Base-by-base conservation (phyloP, 2,888 invertebrate species). In the Petrolisthes cinctipes region DNA sequence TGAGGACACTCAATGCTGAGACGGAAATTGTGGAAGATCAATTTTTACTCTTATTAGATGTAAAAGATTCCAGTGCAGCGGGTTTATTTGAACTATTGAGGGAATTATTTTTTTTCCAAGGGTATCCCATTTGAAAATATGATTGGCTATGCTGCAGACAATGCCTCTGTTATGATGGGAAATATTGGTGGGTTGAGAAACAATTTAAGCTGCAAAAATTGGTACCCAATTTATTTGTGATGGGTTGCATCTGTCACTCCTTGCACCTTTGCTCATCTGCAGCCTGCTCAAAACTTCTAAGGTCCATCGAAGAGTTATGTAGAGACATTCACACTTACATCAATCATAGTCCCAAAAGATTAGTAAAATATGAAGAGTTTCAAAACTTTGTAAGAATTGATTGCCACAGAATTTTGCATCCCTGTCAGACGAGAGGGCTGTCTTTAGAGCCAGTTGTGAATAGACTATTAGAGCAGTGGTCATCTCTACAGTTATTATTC, bases 81-180 rank as follows among this genome's bases (percentile, higher is more conserved):
- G 79, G 79, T 14, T 79, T 79, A 79, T 79, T 54, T 56, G 53
- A 79, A 17, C 79, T 79, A 54, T 4, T 79, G n/a, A 79, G n/a
- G 51, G 9, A 79, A 14, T 53, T 79, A n/a, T 54, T 79, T 79
- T 79, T 51, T 54, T 7, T 14, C 79, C 6, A 53, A 79, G n/a
- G 54, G 54, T 79, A 79, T 75, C 56, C 79, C 56, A 54, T 79
- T 79, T 11, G 23, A 51, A 79, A 79, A 79, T 53, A 79, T 79
- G 79, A n/a, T 53, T 6, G 79, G 79, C n/a, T 79, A 54, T 79
- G 79, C 79, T 79, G 56, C 56, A 17, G 79, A 56, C n/a, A 79
- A 79, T 79, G 79, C 79, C 6, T 79, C 79, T 37, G 79, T 53
- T 54, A 79, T 79, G 79, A 79, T 79, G 79, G 79, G 79, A n/a